These are phyloP conservation scores for Acanthis flammea DNA, from an alignment of 2,797 vertebrate genomes.

Conservation along the genomic window DNA sequence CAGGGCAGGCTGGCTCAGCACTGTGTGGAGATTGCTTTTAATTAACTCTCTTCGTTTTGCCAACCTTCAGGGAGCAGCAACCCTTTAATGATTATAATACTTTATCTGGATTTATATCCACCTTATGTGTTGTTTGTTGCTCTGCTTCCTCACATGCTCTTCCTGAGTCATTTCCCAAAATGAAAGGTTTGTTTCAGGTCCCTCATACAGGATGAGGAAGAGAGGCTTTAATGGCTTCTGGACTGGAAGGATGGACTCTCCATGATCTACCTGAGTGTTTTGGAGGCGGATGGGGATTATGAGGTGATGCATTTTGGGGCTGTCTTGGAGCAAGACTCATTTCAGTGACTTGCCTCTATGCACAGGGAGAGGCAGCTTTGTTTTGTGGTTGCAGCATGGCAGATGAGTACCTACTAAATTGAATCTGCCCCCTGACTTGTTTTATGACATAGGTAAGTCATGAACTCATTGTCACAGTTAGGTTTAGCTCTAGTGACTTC, in stretches of 20 bases:
- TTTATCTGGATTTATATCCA: constrained; percentile 78
- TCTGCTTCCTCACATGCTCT: constrained; percentile 65
- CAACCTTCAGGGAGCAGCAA: constrained; percentile 78
- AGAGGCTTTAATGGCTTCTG: neutral
- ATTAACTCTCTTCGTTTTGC: constrained; percentile 79
- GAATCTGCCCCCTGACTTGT: neutral
- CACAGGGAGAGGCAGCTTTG: neutral
- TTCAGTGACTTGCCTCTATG: neutral
- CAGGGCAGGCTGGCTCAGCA: constrained; percentile 73
- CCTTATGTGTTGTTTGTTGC: constrained; percentile 71
- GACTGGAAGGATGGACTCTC: neutral
- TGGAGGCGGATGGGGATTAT: neutral
- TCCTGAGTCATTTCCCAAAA: constrained; percentile 53
- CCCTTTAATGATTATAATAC: constrained; percentile 80
- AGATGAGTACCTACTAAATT: neutral
- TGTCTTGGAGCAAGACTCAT: neutral
- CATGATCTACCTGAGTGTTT: neutral
- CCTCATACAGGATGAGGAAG: neutral
- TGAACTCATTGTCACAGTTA: neutral
- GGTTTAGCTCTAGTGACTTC: neutral
- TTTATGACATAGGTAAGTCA: neutral
- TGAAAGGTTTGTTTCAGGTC: constrained; percentile 38
- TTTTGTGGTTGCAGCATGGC: neutral
- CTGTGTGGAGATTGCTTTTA: constrained; percentile 79
- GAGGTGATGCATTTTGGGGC: neutral